A percentile compares a stretch with the other conserved stretches of the same genome.
Evolutionary conservation across 1,140 invertebrate genomes (phyloP).

Genomic region (Drosophila azteca): DNA sequence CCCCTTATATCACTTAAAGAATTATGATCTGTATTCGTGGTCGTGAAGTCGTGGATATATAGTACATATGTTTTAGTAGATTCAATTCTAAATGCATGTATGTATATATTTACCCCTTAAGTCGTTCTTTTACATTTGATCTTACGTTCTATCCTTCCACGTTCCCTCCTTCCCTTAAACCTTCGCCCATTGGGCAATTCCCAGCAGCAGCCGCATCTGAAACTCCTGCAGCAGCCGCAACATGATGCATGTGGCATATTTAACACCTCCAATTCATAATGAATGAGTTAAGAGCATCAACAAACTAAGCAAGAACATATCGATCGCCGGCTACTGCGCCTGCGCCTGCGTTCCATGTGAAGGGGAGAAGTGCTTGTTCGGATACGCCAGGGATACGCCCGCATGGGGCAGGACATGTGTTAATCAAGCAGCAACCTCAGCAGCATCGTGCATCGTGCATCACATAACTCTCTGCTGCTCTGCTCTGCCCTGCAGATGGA

Average conservation of each 20-base stretch:
- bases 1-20: too few relatives aligned
- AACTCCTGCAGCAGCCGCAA: slow-evolving; percentile 7
- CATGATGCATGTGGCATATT: slow-evolving; percentile 61
- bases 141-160: too few relatives aligned
- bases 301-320: slow-evolving; percentile 74
- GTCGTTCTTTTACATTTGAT: too few relatives aligned
- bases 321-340: slow-evolving; percentile 43
- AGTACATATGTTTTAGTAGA: too few relatives aligned
- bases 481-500: slow-evolving; percentile 48
- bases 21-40: too few relatives aligned
- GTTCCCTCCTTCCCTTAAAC: too few relatives aligned
- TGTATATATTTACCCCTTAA: too few relatives aligned
- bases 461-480: slow-evolving; percentile 39
- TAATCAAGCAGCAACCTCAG: slow-evolving; percentile 73
- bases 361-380: slow-evolving; percentile 33
- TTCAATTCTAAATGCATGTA: too few relatives aligned
- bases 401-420: slow-evolving; percentile 77
- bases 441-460: slow-evolving; percentile 49
- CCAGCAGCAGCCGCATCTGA: not conserved
- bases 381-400: slow-evolving; percentile 65
- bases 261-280: slow-evolving; percentile 80
- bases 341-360: slow-evolving; percentile 19
- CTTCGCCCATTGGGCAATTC: not conserved
- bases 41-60: too few relatives aligned
- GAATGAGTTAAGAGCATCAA: slow-evolving; percentile 82